These are phyloP conservation scores for Charina bottae DNA, from an alignment of 2,113 vertebrate species.

Conservation along the genomic window DNA sequence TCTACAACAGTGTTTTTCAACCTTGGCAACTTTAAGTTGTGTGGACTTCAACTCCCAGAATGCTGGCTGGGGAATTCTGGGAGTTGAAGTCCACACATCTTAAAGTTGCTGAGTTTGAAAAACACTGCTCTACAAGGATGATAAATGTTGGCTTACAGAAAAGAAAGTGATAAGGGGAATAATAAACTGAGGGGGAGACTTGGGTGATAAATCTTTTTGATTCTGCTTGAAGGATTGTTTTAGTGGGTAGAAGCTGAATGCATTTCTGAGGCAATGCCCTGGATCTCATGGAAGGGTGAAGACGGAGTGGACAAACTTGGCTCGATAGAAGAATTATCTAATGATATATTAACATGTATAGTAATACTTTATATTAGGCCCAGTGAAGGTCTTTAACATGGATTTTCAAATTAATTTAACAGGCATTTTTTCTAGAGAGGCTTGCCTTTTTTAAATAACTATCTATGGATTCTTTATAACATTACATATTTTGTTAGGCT, in stretches of 20 bases:
- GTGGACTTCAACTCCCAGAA: not conserved
- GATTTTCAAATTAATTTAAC: not conserved
- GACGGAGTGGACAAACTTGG: not conserved
- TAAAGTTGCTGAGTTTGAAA: not conserved
- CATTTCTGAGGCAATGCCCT: not conserved
- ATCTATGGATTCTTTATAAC: not conserved
- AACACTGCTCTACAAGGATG: not conserved
- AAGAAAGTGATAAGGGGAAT: not conserved
- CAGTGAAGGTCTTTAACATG: not conserved
- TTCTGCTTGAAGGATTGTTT: not conserved
- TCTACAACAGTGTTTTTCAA: not conserved
- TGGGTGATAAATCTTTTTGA: not conserved
- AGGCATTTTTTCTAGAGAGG: not conserved
- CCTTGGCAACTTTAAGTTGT: not conserved
- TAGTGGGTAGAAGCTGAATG: not conserved
- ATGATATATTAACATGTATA: not conserved
- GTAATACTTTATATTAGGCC: not conserved
- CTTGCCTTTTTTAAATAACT: not conserved
- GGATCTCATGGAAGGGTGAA: not conserved
- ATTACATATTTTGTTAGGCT: not conserved
- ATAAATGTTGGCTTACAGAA: not conserved
- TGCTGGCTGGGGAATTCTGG: not conserved
- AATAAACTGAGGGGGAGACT: not conserved
- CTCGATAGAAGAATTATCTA: not conserved
- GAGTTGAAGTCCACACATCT: not conserved